Percentiles rank a stretch among this genome's conserved stretches.
Evolutionary conservation across 2,797 vertebrate genomes (phyloP).

Genomic region (Atherinosoma microstoma): DNA sequence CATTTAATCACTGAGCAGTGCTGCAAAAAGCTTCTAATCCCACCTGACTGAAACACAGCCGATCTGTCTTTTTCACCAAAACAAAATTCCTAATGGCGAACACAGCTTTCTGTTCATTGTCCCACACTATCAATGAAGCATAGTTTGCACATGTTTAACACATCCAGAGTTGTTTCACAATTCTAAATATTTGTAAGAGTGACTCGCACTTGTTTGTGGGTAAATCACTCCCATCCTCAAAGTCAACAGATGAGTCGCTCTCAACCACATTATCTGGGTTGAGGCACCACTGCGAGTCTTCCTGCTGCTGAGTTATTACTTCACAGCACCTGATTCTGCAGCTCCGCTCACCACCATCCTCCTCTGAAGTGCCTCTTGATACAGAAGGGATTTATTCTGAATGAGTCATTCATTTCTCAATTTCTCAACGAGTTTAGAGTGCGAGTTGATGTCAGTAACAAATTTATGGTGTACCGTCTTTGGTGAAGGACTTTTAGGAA

Average conservation of each 20-base stretch:
- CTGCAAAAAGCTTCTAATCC: slow-evolving; percentile 6
- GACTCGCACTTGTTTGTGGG: slow-evolving; percentile 17
- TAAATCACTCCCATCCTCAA: slow-evolving; percentile 19
- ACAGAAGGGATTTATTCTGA: background rate
- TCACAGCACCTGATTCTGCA: slow-evolving; percentile 21
- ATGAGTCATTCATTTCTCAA: slow-evolving; percentile 1
- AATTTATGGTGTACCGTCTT: background rate
- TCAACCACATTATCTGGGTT: slow-evolving; percentile 25
- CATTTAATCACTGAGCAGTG: slow-evolving; percentile 21
- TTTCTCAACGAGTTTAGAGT: background rate
- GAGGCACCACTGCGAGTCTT: slow-evolving; percentile 7
- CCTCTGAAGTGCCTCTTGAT: background rate
- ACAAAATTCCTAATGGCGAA: background rate
- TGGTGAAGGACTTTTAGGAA: background rate
- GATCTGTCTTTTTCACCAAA: slow-evolving; percentile 9
- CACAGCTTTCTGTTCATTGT: background rate
- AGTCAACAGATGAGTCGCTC: slow-evolving; percentile 19
- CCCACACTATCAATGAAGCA: background rate
- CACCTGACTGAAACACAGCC: background rate
- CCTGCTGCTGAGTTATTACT: slow-evolving; percentile 8
- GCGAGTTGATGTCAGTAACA: background rate
- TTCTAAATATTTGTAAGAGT: slow-evolving; percentile 6
- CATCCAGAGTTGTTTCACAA: background rate
- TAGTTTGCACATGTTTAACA: slow-evolving; percentile 4
- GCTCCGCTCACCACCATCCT: background rate